Evolutionary conservation across 2,888 invertebrate species (phyloP), one percentile per base, ranked within the genome.

Genomic region (Polymixis lichenea): DNA sequence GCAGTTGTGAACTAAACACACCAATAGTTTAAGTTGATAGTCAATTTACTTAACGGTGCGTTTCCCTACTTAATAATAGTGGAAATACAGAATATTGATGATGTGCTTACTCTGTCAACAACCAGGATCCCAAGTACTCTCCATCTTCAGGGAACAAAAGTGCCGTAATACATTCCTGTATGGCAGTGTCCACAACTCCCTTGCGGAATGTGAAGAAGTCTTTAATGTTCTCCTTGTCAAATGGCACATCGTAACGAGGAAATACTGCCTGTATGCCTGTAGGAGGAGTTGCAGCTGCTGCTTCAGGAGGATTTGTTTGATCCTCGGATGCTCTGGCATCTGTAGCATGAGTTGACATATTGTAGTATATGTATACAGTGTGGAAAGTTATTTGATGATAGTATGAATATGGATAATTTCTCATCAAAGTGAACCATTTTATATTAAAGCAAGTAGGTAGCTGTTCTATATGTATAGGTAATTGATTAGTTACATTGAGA

Each of bases 141-240:
- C 98, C 98, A 93, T 98, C 98, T 80, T 97, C 97, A 68, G 97
- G 97, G 77, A 97, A 97, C 77, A 98, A 91, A 58, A 98, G 92
- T 25, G 95, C 97, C 1, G 97, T 97, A 66, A 97, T 97, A 89
- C 98, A 98, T 88, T 98, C 98, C 74, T 97, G 97, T 60, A 98
- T 97, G 6, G 98, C 98, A 84, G 97, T 97, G 86, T 98, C 98
- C 19, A 98, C 97, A 22, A 98, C 97, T 43, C 98, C 98, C 86
- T 97, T 97, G 78, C 98, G 97, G 90, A 97, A 98, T 56, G 97
- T 97, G 90, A 98, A 98, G 93, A 97, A 98, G 86, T 95, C 97
- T 83, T 97, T 97, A 32, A 98, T 97, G 87, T 97, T 97, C 76
- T 97, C 97, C 66, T 91, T 92, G 86, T 95, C 94, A 91, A 95